phyloP scores from a whole-genome alignment of 1,140 invertebrate genomes.

The Apis florea region DNA sequence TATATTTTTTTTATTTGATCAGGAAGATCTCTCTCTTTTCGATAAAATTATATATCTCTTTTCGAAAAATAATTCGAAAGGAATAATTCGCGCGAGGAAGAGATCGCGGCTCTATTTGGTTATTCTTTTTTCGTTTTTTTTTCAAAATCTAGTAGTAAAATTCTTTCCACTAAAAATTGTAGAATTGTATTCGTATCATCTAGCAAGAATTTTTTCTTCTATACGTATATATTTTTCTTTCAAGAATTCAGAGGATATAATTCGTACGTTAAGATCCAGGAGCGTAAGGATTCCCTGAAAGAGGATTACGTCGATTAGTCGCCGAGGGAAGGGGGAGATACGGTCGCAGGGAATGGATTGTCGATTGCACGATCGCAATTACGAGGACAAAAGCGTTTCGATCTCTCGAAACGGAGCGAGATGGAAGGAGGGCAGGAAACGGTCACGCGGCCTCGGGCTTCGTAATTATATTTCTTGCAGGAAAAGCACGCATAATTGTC shows the following conservation, averaged over 20 bases:
- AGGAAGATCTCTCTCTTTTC: no score
- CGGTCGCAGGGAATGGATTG: not conserved
- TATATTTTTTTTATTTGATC: no score
- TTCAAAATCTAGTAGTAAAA: no score
- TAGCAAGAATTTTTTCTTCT: no score
- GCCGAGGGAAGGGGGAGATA: not conserved
- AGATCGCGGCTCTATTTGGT: no score
- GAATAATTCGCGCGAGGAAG: no score
- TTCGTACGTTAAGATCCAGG: not conserved
- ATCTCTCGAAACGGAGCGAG: constrained; percentile 16
- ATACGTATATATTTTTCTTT: not conserved
- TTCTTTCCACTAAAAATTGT: no score
- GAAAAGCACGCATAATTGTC: constrained; percentile 32
- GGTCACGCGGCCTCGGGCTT: constrained; percentile 11
- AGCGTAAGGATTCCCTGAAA: not conserved
- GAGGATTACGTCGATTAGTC: no score
- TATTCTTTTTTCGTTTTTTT: no score
- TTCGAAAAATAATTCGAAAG: no score
- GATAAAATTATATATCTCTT: no score
- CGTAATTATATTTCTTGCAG: constrained; percentile 41
- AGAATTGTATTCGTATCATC: no score
- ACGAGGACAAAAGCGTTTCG: constrained; percentile 15
- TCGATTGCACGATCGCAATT: constrained; percentile 33
- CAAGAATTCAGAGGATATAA: not conserved
- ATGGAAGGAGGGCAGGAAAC: constrained; percentile 14